Evolutionary conservation across 2,888 invertebrate genomes (phyloP).

Genomic region (Lasiommata megera): DNA sequence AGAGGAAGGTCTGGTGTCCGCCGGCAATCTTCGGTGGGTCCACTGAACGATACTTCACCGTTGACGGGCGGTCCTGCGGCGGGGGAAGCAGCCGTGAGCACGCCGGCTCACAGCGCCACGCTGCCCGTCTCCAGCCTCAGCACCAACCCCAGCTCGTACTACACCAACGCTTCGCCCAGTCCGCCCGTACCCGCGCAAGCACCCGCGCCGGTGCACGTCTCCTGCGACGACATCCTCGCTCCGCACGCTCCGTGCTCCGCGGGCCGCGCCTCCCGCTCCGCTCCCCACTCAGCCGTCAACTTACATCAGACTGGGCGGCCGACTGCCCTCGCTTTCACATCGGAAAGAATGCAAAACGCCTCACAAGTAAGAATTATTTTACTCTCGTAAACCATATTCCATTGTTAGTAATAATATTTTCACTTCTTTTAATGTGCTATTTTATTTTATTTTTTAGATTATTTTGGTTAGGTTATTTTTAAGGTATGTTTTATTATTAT

Average conservation of each 20-base stretch:
- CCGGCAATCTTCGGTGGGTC: slow-evolving; percentile 83
- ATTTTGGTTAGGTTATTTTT: too few relatives aligned
- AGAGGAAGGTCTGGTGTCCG: slow-evolving; percentile 81
- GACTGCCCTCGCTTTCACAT: slow-evolving; percentile 56
- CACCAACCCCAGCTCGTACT: slow-evolving; percentile 80
- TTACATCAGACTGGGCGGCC: slow-evolving; percentile 70
- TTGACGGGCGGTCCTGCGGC: slow-evolving; percentile 60
- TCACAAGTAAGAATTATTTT: slow-evolving; percentile 42
- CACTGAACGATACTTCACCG: slow-evolving; percentile 79
- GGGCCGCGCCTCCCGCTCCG: slow-evolving; percentile 67
- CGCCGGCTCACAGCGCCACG: slow-evolving; percentile 73
- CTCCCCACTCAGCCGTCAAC: slow-evolving; percentile 74
- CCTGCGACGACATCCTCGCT: slow-evolving; percentile 73
- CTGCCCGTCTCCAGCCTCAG: slow-evolving; percentile 79
- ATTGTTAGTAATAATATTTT: too few relatives aligned
- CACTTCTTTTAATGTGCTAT: too few relatives aligned
- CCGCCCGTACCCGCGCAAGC: slow-evolving; percentile 82
- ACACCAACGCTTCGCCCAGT: slow-evolving; percentile 83
- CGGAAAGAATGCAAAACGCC: slow-evolving; percentile 56
- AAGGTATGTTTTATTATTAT: too few relatives aligned
- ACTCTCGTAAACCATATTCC: too few relatives aligned
- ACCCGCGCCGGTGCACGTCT: slow-evolving; percentile 65
- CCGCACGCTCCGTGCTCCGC: slow-evolving; percentile 53
- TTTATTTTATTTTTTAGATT: too few relatives aligned
- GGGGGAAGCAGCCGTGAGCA: slow-evolving; percentile 68